Evolutionary conservation across 1,140 invertebrate genomes (phyloP).

Genomic region (Caenorhabditis remanei): DNA sequence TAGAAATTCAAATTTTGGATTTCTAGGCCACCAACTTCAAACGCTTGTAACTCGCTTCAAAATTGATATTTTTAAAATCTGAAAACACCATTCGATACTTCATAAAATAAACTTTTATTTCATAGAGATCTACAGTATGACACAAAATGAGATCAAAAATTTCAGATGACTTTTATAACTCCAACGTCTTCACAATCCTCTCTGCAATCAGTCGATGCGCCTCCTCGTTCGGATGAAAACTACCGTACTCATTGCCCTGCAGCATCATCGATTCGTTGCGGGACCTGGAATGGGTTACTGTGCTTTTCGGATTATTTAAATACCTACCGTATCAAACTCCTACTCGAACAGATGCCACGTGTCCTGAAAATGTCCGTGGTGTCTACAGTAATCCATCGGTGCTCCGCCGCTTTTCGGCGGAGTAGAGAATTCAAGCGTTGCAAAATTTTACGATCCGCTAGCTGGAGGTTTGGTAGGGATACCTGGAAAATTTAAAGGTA

Average conservation of each 20-base stretch:
- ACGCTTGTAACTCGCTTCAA: no score
- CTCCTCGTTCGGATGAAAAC: constrained; percentile 56
- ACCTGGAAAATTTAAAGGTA: neutral
- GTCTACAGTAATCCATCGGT: constrained; percentile 48
- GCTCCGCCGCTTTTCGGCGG: neutral
- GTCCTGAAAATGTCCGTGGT: constrained; percentile 26
- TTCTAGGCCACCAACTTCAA: no score
- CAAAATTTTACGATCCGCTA: constrained; percentile 35
- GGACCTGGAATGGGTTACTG: neutral
- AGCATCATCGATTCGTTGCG: neutral
- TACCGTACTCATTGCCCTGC: constrained; percentile 22
- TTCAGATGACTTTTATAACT: neutral
- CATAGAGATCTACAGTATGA: neutral
- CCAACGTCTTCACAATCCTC: constrained; percentile 19
- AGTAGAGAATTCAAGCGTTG: constrained; percentile 1
- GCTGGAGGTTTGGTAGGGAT: neutral
- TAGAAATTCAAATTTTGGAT: no score
- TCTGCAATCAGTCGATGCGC: constrained; percentile 16
- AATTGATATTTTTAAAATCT: no score
- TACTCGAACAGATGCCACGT: constrained; percentile 33
- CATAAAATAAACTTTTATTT: no score
- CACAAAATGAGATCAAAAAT: neutral
- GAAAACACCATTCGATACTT: no score
- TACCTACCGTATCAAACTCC: constrained; percentile 36
- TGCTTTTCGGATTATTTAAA: no score